Evolutionary conservation across 2,113 vertebrate species (phyloP).

Genomic region (Antennarius striatus): DNA sequence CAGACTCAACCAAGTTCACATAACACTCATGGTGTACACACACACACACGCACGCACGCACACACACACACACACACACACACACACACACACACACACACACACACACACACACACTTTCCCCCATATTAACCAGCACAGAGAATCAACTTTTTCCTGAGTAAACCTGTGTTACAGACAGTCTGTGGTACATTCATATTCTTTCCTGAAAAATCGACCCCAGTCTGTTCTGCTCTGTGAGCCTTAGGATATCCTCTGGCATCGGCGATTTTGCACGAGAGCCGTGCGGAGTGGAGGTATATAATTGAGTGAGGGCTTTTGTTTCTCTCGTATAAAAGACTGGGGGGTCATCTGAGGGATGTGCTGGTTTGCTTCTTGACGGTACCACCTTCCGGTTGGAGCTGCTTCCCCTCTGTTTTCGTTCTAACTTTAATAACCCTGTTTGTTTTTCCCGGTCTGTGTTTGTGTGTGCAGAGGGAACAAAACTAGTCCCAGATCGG

Average conservation of each 20-base stretch:
- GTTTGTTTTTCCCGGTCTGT: conserved; percentile 5
- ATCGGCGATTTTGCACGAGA: conserved; percentile 16
- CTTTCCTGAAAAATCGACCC: neutral
- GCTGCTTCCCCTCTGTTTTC: conserved; percentile 13
- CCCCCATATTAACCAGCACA: neutral
- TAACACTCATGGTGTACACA: conserved; percentile 38
- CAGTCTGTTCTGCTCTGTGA: neutral
- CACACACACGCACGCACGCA: neutral
- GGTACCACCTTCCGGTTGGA: conserved; percentile 35
- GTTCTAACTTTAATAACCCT: conserved; percentile 52
- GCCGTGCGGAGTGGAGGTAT: conserved; percentile 28
- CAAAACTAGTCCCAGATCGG: neutral
- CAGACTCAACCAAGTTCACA: conserved; percentile 41
- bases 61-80: neutral
- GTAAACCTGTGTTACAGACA: conserved; percentile 41
- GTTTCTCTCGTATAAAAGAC: conserved; percentile 34
- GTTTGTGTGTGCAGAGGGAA: conserved; percentile 16
- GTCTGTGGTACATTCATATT: conserved; percentile 26
- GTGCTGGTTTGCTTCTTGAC: conserved; percentile 30
- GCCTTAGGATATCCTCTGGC: conserved; percentile 21
- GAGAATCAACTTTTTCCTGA: conserved; percentile 49
- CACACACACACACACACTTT: too few relatives aligned
- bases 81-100: too few relatives aligned
- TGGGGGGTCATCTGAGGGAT: conserved; percentile 25
- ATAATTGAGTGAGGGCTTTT: conserved; percentile 34